Conservation (phyloP, 2,113 vertebrate species). For the Meles meles region DNA sequence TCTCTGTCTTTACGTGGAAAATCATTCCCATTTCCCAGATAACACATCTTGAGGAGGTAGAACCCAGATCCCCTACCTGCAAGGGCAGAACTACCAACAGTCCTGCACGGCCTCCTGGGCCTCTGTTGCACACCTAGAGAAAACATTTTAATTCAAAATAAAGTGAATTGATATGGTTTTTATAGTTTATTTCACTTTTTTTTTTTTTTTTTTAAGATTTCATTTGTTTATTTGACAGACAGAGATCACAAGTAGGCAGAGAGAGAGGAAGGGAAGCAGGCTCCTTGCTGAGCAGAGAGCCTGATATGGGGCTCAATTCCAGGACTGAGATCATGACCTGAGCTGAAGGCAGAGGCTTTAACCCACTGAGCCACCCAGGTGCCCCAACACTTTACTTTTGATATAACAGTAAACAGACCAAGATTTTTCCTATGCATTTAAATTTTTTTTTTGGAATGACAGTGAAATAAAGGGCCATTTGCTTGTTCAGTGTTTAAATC, state of each 20-base stretch:
- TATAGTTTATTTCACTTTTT: not conserved
- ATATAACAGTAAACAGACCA: not conserved
- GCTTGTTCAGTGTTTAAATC: constrained; percentile 14
- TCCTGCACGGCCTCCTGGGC: not conserved
- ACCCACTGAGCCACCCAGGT: too few species aligned
- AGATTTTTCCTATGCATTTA: not conserved
- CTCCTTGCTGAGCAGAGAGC: too few species aligned
- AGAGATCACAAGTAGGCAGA: too few species aligned
- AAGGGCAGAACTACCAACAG: not conserved
- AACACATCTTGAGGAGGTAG: not conserved
- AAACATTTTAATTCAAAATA: not conserved
- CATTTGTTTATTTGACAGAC: too few species aligned
- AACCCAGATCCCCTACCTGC: not conserved
- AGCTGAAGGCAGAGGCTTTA: too few species aligned
- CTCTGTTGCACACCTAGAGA: not conserved
- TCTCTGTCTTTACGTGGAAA: not conserved
- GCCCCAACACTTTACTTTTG: not conserved
- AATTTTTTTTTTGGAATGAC: not conserved
- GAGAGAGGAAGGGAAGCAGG: too few species aligned
- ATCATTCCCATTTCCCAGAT: not conserved
- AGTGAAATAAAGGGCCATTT: not conserved
- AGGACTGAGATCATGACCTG: too few species aligned
- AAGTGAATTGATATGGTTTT: not conserved
- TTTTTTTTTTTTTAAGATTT: too few species aligned
- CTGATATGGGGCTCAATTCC: too few species aligned